Percentiles rank a stretch among this genome's conserved stretches.
Conservation (phyloP, 1,140 invertebrate species). For the Reticulitermes speratus region DNA sequence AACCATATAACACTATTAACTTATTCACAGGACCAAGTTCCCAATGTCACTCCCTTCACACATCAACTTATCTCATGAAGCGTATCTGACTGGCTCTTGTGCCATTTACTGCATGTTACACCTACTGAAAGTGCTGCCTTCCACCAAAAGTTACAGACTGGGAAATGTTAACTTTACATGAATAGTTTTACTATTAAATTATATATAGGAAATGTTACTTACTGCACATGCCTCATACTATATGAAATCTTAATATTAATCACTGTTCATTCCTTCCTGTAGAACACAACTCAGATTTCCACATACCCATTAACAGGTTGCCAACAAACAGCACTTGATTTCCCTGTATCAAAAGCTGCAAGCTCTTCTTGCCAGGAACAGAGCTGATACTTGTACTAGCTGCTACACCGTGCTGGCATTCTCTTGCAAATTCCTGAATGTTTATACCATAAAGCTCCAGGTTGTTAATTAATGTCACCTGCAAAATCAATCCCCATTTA, state of each 20-base stretch:
- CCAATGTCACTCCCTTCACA: no score
- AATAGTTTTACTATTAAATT: no score
- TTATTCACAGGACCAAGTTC: no score
- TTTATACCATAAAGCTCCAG: constrained; percentile 82
- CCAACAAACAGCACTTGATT: constrained; percentile 82
- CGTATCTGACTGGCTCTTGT: no score
- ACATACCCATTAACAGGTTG: constrained; percentile 67
- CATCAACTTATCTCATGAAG: no score
- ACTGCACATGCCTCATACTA: background rate
- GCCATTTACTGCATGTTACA: no score
- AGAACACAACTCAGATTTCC: constrained; percentile 20
- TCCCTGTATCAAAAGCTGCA: constrained; percentile 85
- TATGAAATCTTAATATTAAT: background rate
- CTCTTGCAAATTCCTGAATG: constrained; percentile 73
- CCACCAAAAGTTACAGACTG: no score
- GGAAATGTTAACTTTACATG: no score
- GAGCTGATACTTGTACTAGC: constrained; percentile 81
- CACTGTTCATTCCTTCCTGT: background rate
- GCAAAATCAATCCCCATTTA: constrained; percentile 27
- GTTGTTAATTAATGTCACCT: constrained; percentile 87
- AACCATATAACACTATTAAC: no score
- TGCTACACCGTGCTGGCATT: constrained; percentile 79
- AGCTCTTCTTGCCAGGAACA: constrained; percentile 68
- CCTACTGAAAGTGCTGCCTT: no score
- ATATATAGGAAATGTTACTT: background rate